Evolutionary conservation across 2,113 vertebrate genomes (phyloP).

Genomic region (Xenopus tropicalis): UCB_Xtro_10.0 CM004447.2:129100501-129101000

Average conservation of each 20-base stretch:
- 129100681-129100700: constrained; percentile 7
- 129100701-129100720: not conserved
- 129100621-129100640: constrained; percentile 31
- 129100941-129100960: no score
- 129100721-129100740: not conserved
- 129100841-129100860: no score
- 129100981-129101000: no score
- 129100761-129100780: not conserved
- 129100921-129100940: no score
- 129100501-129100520: constrained; percentile 39
- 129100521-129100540: constrained; percentile 28
- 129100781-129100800: not conserved
- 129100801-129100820: not conserved
- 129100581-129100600: constrained; percentile 27
- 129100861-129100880: no score
- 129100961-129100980: no score
- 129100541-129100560: constrained; percentile 41
- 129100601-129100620: not conserved
- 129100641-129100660: constrained; percentile 45
- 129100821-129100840: no score
- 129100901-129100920: no score
- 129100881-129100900: no score
- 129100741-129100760: no score
- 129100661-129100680: constrained; percentile 38
- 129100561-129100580: constrained; percentile 25